Evolutionary conservation across 2,888 invertebrate genomes (phyloP), one percentile per base, ranked within the genome.

Genomic region (Neria commutata): DNA sequence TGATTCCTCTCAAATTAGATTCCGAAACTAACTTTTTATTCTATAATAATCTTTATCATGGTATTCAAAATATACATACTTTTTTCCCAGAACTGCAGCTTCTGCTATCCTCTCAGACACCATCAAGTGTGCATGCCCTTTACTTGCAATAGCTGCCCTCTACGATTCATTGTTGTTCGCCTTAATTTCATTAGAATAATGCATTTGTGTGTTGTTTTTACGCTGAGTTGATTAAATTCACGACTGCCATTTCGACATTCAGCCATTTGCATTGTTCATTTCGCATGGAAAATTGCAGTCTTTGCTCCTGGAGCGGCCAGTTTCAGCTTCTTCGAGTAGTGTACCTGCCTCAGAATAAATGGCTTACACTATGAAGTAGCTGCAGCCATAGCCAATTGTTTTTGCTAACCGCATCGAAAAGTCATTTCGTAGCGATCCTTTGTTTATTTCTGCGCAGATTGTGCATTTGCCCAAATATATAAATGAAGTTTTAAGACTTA

Each of bases 341-440:
- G 11, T 29, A 29, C 29, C 29, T 37, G 37, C n/a, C 37, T 37
- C 37, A 37, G 4, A 8, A 14, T 37, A 8, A 37, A 37, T 8
- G 4, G 4, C 37, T n/a, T 14, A 37, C 11, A 14, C 37, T n/a
- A n/a, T 37, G 8, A 4, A 14, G 8, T 8, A 8, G 8, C n/a
- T 37, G 6, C 4, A 14, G 37, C 11, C 6, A 29, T 4, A 8
- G 4, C 16, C 37, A n/a, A 4, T 37, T 4, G 37, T n/a, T 37
- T 37, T 37, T 37, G 37, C 37, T 14, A 42, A 42, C 42, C 42
- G 21, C 42, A 42, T 42, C 21, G 42, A 42, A 42, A 42, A 42
- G 19, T 17, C 42, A 42, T 21, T 42, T 3, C 5, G 42, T n/a
- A n/a, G n/a, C n/a, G n/a, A n/a, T 42, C 19, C 42, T 42, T 17